Evolutionary conservation across 2,888 invertebrate species (phyloP).

Genomic region (Ashinkailepas kermadecensis): DNA sequence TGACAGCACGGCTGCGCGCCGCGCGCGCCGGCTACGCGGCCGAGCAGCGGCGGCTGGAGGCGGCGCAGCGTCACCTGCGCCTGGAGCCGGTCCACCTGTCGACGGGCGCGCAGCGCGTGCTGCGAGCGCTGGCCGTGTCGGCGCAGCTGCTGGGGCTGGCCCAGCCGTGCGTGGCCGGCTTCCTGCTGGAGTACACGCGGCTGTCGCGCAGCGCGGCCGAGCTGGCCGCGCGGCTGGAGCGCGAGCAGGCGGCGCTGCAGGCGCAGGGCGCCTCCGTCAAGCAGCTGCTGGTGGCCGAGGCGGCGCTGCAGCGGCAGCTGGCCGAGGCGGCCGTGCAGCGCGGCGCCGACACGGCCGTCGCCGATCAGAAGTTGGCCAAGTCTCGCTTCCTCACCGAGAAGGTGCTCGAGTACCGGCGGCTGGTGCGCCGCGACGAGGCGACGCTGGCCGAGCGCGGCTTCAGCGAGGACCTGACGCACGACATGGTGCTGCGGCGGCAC

Average conservation of each 20-base stretch:
- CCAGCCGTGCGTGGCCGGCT: not conserved
- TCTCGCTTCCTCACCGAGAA: conserved; percentile 13
- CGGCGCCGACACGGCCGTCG: not conserved
- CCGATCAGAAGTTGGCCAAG: not conserved
- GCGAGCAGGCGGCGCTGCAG: not conserved
- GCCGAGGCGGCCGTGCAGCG: not conserved
- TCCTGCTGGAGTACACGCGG: not conserved
- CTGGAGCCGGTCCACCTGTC: not conserved
- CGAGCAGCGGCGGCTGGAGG: conserved; percentile 9
- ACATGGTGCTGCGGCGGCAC: not conserved
- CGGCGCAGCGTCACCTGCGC: not conserved
- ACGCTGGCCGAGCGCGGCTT: not conserved
- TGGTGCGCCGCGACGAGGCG: not conserved
- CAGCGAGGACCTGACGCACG: not conserved
- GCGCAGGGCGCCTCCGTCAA: not conserved
- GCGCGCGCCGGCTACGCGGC: not conserved
- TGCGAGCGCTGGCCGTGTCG: not conserved
- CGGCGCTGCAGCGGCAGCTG: conserved; percentile 7
- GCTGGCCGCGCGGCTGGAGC: not conserved
- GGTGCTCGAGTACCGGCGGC: not conserved
- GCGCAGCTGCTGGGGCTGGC: not conserved
- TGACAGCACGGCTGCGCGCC: not conserved
- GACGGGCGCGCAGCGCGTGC: not conserved
- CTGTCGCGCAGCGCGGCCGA: not conserved
- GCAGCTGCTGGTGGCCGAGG: conserved; percentile 15